Evolutionary conservation across 2,888 invertebrate genomes (phyloP), one percentile per base, ranked within the genome.

Genomic region (Agriopis aurantiaria): DNA sequence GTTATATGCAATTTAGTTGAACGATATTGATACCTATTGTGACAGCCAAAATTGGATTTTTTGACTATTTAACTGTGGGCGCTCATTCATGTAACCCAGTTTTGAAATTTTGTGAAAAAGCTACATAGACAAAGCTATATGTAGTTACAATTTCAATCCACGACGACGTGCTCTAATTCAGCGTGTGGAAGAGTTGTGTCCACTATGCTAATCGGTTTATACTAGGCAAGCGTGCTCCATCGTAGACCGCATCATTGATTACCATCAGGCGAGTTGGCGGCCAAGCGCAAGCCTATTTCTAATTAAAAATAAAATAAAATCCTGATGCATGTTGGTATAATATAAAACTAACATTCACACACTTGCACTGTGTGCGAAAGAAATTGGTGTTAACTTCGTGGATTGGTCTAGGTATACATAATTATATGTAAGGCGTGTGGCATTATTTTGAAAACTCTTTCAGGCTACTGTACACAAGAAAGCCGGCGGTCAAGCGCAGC

Each of bases 391-490:
- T 10, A 43, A 43, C 43, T 9, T 43, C 9, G 43, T 9, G 2
- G 43, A 43, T 43, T 43, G 43, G 8, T 43, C 43, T 43, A 43
- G 9, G 8, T 43, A 8, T 10, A 43, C 9, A 43, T 43, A 6
- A 17, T 51, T 10, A n/a, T 17, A 9, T 51, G 9, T 9, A 52
- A 33, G 33, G 23, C 12, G 12, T 53, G 53, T 52, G 33, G 33
- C 33, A 53, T 40, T 53, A 17, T 51, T 33, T 46, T 57, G 10
- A 11, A 46, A 23, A 23, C 65, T 62, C 72, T 78, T 83, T 41
- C 86, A 94, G 94, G 94, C 93, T n/a, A 86, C 86, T 14, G 94
- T 94, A 3, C 93, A 93, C 73, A 94, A 93, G 75, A 86, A 92
- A 76, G 82, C 88, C 10, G 86, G 84, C 9, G 88, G 86, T 33